Evolutionary conservation across 2,888 invertebrate genomes (phyloP), one percentile per base, ranked within the genome.

Genomic region (Cephus runcator): DNA sequence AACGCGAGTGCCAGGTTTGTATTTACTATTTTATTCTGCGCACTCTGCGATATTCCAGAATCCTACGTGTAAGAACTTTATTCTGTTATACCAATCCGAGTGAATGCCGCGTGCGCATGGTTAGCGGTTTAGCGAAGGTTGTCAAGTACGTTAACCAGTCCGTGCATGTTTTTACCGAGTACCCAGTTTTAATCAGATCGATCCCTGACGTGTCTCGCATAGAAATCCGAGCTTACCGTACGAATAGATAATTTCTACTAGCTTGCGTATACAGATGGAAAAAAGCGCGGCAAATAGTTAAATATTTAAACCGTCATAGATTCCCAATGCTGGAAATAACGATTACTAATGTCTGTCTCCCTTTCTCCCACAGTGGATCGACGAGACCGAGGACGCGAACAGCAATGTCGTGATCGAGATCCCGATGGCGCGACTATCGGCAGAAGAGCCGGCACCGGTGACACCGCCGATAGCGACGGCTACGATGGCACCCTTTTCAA

Each of bases 401-500:
- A 78, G 76, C 34, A 88, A 86, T 74, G 81, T 85, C 40, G 82
- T 87, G 79, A 80, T 87, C 35, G 88, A 88, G 79, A 81, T 86
- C 78, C 86, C 89, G 73, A 85, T 84, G 34, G 81, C 81, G 34
- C 81, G 79, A 75, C 84, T 71, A 12, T 31, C 34, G 12, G 71
- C 69, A 81, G 91, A 90, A 33, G 87, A 87, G 71, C 89, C 90
- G 34, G 86, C 76, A 36, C 77, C 88, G 75, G 87, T 88, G 78
- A 89, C 90, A 56, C 88, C 89, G 33, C 87, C 90, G 81, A 86
- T 90, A 77, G 90, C 91, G 77, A 92, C 92, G 30, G 92, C 92
- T 76, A 93, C 92, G 40, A 90, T 92, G 85, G 92, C 93, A 85
- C 94, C 95, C 79, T 94, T 94, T 81, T 94, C 95, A 83, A 95